phyloP scores from a whole-genome alignment of 2,888 invertebrate species.

The Stenodera caucasica region DNA sequence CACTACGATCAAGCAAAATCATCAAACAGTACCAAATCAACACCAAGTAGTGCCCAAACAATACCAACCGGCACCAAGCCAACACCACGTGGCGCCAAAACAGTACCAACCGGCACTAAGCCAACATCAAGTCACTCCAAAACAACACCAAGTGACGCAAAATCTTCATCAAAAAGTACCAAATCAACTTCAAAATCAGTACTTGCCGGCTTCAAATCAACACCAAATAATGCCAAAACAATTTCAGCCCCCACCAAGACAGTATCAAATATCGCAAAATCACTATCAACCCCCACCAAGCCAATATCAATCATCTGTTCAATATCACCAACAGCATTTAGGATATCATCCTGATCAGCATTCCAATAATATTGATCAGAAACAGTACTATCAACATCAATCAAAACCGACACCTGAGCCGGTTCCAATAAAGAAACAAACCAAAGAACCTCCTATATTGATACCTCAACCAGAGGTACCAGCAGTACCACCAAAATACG shows the following conservation, averaged over 20 bases:
- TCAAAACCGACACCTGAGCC: slow-evolving; percentile 19
- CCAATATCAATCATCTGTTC: slow-evolving; percentile 18
- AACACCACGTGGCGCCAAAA: slow-evolving; percentile 20
- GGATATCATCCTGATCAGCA: slow-evolving; percentile 8
- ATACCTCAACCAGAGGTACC: slow-evolving; percentile 5
- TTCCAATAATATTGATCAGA: slow-evolving; percentile 16
- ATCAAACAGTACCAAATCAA: slow-evolving; percentile 5
- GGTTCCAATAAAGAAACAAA: slow-evolving; percentile 4
- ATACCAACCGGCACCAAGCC: slow-evolving; percentile 16
- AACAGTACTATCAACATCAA: slow-evolving; percentile 37
- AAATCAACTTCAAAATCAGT: slow-evolving; percentile 12
- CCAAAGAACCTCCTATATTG: slow-evolving; percentile 9
- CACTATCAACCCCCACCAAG: slow-evolving; percentile 17
- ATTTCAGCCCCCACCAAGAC: slow-evolving; percentile 13
- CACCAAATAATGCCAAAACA: slow-evolving; percentile 10
- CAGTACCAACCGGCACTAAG: slow-evolving; percentile 15
- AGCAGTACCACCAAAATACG: slow-evolving; percentile 20
- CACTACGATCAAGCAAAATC: slow-evolving; percentile 5
- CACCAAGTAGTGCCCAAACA: slow-evolving; percentile 6
- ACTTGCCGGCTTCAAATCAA: slow-evolving; percentile 8
- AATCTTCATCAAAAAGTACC: too few relatives aligned
- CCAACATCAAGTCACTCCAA: slow-evolving; percentile 30
- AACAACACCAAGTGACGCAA: too few relatives aligned
- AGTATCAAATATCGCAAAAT: slow-evolving; percentile 11
- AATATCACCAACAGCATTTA: slow-evolving; percentile 22